Evolutionary conservation across 2,888 invertebrate genomes (phyloP).

Genomic region (Melangyna quadrimaculata): DNA sequence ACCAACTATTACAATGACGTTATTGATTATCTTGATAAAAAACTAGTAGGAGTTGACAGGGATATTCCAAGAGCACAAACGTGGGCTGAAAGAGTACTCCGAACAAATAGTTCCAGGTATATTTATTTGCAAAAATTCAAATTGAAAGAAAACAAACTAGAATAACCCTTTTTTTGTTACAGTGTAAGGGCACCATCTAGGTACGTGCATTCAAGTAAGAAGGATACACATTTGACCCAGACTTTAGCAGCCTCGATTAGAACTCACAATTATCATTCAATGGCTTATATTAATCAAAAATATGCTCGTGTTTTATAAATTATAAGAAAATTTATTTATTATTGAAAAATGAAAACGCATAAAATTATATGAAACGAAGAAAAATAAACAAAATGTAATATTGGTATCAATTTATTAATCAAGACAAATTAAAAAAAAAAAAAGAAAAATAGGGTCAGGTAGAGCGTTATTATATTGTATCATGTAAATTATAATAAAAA

Average conservation of each 20-base stretch:
- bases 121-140: not conserved
- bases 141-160: no score
- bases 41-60: constrained; percentile 85
- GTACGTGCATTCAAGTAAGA: constrained; percentile 76
- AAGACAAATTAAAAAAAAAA: no score
- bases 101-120: constrained; percentile 84
- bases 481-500: constrained; percentile 6
- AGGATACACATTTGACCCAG: constrained; percentile 83
- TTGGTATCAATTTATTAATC: not conserved
- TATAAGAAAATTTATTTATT: constrained; percentile 12
- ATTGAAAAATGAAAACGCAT: not conserved
- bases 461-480: constrained; percentile 13
- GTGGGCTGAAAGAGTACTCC: constrained; percentile 91
- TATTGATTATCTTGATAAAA: constrained; percentile 90
- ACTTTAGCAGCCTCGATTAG: constrained; percentile 86
- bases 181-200: constrained; percentile 76
- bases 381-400: constrained; percentile 2
- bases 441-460: constrained; percentile 8
- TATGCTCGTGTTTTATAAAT: constrained; percentile 83
- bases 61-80: constrained; percentile 91
- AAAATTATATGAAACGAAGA: not conserved
- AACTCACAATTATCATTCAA: constrained; percentile 88
- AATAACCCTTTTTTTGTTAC: constrained; percentile 17
- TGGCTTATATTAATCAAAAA: constrained; percentile 88
- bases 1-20: constrained; percentile 93